Conservation (phyloP, 2,888 invertebrate genomes). For the Conistra vaccinii region DNA sequence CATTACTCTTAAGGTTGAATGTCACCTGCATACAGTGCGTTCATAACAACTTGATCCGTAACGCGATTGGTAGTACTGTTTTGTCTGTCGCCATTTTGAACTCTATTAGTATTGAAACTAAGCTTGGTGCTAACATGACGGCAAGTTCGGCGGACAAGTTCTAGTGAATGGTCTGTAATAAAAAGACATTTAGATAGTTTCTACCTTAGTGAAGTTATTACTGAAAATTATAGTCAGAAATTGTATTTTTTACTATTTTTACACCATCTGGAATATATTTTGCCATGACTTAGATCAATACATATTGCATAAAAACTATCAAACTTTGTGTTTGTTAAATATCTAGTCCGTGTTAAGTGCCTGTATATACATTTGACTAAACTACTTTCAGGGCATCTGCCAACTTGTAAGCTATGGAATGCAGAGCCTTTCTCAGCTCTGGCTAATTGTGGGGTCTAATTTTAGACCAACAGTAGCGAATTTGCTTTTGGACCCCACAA, state of each 20-base stretch:
- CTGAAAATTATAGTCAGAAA: neutral
- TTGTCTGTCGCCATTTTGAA: too few species aligned
- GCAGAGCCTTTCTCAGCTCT: neutral
- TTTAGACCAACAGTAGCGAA: too few species aligned
- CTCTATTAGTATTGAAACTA: too few species aligned
- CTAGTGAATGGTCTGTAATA: neutral
- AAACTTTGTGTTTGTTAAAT: neutral
- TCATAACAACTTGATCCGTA: too few species aligned
- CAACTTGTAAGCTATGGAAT: neutral
- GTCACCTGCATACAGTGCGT: neutral
- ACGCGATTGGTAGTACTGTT: too few species aligned
- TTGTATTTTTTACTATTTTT: neutral
- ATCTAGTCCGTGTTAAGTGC: constrained; percentile 5
- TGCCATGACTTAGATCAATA: neutral
- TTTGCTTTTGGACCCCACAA: too few species aligned
- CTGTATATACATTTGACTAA: constrained; percentile 15
- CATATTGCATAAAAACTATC: neutral
- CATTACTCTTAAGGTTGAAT: neutral
- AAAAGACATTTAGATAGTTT: neutral
- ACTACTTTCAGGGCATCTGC: neutral
- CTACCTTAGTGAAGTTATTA: neutral
- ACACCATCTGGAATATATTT: neutral
- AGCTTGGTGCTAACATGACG: too few species aligned
- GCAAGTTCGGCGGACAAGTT: too few species aligned
- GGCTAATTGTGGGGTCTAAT: neutral